Conservation (phyloP, 2,797 vertebrate species). For the Sebastolobus altivelis region DNA sequence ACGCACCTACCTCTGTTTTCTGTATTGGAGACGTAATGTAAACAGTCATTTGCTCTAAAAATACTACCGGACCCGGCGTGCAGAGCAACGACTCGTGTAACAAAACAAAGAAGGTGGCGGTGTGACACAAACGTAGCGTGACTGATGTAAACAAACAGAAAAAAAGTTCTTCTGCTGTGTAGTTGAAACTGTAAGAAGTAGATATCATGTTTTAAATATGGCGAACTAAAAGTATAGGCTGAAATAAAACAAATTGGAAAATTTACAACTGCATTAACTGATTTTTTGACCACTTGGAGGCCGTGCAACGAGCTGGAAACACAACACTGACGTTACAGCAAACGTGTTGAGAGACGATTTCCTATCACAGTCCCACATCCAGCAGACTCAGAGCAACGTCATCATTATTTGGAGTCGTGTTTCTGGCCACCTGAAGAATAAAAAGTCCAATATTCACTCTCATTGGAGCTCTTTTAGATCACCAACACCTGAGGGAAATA, state of each 20-base stretch:
- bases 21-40: constrained; percentile 38
- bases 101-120: constrained; percentile 45
- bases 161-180: neutral
- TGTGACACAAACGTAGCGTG: constrained; percentile 30
- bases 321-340: neutral
- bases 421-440: neutral
- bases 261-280: neutral
- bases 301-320: neutral
- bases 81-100: constrained; percentile 2
- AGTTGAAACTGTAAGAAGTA: neutral
- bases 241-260: neutral
- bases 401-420: neutral
- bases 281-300: neutral
- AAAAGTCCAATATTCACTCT: neutral
- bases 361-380: neutral
- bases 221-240: neutral
- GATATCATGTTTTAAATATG: neutral
- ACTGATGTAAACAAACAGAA: constrained; percentile 35
- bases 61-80: constrained; percentile 12
- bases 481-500: neutral
- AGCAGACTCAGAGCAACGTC: too few relatives aligned
- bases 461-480: neutral
- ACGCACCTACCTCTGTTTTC: constrained; percentile 30
- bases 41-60: constrained; percentile 59
- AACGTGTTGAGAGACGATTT: neutral